Conservation (phyloP, 1,140 invertebrate genomes). For the Drosophila nebulosa region DNA sequence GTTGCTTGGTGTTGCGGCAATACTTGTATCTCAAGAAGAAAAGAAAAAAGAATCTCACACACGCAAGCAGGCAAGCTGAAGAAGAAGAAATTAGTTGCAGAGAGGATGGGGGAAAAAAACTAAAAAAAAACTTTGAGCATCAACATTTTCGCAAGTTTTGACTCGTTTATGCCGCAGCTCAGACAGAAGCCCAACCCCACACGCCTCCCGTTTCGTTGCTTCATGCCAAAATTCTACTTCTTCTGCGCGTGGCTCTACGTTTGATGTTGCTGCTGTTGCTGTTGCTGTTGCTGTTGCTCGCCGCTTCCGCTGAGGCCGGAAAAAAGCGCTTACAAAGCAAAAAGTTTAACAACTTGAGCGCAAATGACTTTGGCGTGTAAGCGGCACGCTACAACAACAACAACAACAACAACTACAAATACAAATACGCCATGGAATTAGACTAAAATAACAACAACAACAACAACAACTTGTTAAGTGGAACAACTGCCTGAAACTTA, state of each 20-base stretch:
- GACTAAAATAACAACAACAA: slow-evolving; percentile 48
- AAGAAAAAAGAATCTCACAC: not conserved
- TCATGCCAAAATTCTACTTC: not conserved
- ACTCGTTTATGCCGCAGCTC: slow-evolving; percentile 52
- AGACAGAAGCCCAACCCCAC: slow-evolving; percentile 1
- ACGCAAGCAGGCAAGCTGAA: slow-evolving; percentile 15
- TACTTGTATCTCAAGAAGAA: slow-evolving; percentile 6
- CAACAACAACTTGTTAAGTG: slow-evolving; percentile 64
- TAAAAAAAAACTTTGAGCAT: slow-evolving; percentile 62
- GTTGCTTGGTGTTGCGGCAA: slow-evolving; percentile 23
- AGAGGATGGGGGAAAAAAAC: not conserved
- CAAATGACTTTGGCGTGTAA: slow-evolving; percentile 72
- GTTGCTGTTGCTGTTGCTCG: slow-evolving; percentile 1
- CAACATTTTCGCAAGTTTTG: slow-evolving; percentile 67
- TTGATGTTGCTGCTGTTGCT: not conserved
- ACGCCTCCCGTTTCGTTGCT: not conserved
- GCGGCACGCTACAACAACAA: slow-evolving; percentile 68
- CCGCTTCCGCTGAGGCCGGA: slow-evolving; percentile 62
- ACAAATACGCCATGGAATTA: slow-evolving; percentile 44
- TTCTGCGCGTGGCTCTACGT: not conserved
- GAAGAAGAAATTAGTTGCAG: slow-evolving; percentile 54
- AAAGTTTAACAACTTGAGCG: slow-evolving; percentile 71
- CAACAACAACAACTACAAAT: slow-evolving; percentile 8
- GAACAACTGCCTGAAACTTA: slow-evolving; percentile 72
- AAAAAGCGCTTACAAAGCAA: slow-evolving; percentile 72